Percentiles rank a stretch among this genome's conserved stretches.
Conservation (phyloP, 1,140 invertebrate species). For the Tetragnatha versicolor region DNA sequence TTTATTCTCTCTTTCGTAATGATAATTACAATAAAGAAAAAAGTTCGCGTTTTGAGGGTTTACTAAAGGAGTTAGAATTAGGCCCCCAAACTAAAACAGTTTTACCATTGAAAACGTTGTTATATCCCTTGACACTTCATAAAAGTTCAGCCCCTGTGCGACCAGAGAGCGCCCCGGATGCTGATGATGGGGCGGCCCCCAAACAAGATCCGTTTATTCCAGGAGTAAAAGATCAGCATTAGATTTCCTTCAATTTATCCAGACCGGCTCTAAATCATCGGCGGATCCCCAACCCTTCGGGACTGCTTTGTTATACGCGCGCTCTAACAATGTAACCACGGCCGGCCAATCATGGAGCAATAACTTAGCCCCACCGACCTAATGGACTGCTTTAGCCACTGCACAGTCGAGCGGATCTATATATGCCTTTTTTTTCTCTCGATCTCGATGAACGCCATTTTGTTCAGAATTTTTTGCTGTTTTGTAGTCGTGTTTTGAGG, state of each 20-base stretch:
- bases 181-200: conserved; percentile 24
- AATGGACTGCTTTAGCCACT: conserved; percentile 45
- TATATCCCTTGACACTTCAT: too few species aligned
- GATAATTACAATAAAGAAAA: too few species aligned
- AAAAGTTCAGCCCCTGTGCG: too few species aligned
- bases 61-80: too few species aligned
- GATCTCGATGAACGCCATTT: conserved; percentile 33
- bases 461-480: too few species aligned
- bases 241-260: conserved; percentile 55
- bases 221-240: conserved; percentile 54
- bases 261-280: conserved; percentile 48
- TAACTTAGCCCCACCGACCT: conserved; percentile 51
- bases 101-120: too few species aligned
- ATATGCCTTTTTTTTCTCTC: not conserved
- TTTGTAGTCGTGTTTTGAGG: too few species aligned
- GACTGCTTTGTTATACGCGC: conserved; percentile 51
- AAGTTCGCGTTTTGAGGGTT: too few species aligned
- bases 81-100: too few species aligned
- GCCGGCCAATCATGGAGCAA: conserved; percentile 53
- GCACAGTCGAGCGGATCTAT: conserved; percentile 28
- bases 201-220: conserved; percentile 53
- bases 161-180: conserved; percentile 24
- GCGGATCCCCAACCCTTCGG: conserved; percentile 48
- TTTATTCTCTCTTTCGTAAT: too few species aligned
- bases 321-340: conserved; percentile 54